Base-by-base conservation (phyloP, 2,113 vertebrate species). In the Columba livia region DNA sequence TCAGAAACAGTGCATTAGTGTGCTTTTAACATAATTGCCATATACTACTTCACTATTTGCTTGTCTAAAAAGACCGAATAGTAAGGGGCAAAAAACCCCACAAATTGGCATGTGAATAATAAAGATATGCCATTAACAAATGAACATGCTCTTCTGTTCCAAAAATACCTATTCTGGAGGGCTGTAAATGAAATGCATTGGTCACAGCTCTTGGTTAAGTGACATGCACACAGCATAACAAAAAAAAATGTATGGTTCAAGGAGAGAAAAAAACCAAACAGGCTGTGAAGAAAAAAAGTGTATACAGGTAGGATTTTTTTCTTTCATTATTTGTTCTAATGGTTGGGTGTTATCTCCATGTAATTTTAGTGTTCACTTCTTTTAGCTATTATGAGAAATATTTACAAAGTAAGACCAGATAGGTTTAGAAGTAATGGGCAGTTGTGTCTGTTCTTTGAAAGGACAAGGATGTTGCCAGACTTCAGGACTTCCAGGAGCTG, bases 401-500 rank as follows among this genome's bases (percentile, higher is more conserved):
- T 12, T 71, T 25, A 57, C 20, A 25, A 17, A 53, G 16, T 40
- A 40, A 31, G 57, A 60, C 36, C 28, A 61, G n/a, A 6, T 47
- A 4, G 5, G 16, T 67, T 29, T 44, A 50, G 40, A 48, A 89
- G 54, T 51, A 72, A 44, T 5, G 4, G 1, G 0, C 9, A 12
- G 7, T 58, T 94, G 38, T 94, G 23, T 86, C 42, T 60, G 21
- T 89, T 89, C 60, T 85, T 54, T 28, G 12, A 47, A 92, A 99
- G 99, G 99, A 99, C 96, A 99, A 99, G 97, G 99, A 99, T 20
- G 98, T 99, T 70, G 98, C 98, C 58, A 98, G 99, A 79, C 98
- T 99, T 72, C 98, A 98, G 96, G 98, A 99, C 97, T 99, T 99
- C 89, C 99, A 99, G 80, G 99, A 99, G 97, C 97, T 99, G 96